Evolutionary conservation across 1,140 invertebrate species (phyloP), one percentile per base, ranked within the genome.

Genomic region (Drosophila mojavensis): DNA sequence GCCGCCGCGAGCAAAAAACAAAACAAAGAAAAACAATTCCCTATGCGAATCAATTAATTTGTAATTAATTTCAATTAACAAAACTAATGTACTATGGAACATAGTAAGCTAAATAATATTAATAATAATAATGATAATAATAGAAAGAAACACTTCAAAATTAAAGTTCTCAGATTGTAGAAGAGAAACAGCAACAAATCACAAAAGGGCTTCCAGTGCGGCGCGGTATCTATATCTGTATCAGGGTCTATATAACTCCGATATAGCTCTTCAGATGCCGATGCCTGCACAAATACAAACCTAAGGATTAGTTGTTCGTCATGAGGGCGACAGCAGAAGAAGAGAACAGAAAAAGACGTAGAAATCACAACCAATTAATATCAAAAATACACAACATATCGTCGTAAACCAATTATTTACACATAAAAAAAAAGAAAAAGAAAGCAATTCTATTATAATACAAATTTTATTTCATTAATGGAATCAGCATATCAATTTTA

Each of bases 31-130:
- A 61, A 28, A 55, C 79, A 75, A 86, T 66, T 91, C 91, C 91
- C 91, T 91, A 91, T 91, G 91, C 81, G 91, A 90, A 91, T 91
- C 91, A 91, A 91, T 91, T 91, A 91, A 91, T 91, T 91, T 91
- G 81, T 90, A 91, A 91, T 91, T 91, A 91, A 91, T 91, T 91
- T 91, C 81, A 91, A 91, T 84, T 88, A 84, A 71, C 74, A 72
- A 72, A 76, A 56, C 24, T 66, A 64, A 68, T 59, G 55, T 39
- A 66, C 58, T 69, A 74, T 50, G 50, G 17, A 48, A 65, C 28
- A 66, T 66, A 66, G 62, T 66, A 36, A 55, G 68, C 45, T 72
- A 75, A 70, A 60, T 75, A 67, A 73, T 53, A 61, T 39, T 11
- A 45, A 76, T 80, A 76, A 48, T 10, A 11, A 54, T 11, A 63